phyloP scores from a whole-genome alignment of 2,797 vertebrate genomes.

The Liasis olivaceus region DNA sequence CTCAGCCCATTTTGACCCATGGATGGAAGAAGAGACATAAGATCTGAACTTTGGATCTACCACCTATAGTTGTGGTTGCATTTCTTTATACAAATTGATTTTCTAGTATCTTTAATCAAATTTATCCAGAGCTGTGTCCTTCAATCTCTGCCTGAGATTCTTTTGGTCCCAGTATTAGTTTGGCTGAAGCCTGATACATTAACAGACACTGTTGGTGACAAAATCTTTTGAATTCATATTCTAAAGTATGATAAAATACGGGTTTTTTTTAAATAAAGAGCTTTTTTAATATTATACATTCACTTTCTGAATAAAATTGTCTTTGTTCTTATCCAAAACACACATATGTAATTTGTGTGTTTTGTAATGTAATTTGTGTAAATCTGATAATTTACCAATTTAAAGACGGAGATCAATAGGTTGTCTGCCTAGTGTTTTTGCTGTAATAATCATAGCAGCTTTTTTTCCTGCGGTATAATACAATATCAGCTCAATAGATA shows the following conservation, averaged over 20 bases:
- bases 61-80: not conserved
- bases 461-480: not conserved
- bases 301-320: not conserved
- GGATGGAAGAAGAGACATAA: not conserved
- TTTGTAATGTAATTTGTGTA: too few relatives aligned
- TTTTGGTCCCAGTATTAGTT: not conserved
- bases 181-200: not conserved
- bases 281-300: not conserved
- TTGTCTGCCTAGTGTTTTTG: not conserved
- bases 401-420: not conserved
- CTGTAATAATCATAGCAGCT: not conserved
- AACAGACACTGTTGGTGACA: not conserved
- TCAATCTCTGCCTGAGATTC: not conserved
- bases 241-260: not conserved
- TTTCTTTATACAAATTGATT: not conserved
- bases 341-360: not conserved
- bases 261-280: too few relatives aligned
- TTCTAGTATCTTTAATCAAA: not conserved
- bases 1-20: not conserved
- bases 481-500: not conserved
- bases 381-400: not conserved
- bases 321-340: not conserved
- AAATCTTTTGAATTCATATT: constrained; percentile 2
- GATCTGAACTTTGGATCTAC: not conserved
- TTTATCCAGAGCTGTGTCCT: not conserved